A percentile compares a stretch with the other conserved stretches of the same genome.
Conservation (phyloP, 1,140 invertebrate species). For the Magallana ariakensis region DNA sequence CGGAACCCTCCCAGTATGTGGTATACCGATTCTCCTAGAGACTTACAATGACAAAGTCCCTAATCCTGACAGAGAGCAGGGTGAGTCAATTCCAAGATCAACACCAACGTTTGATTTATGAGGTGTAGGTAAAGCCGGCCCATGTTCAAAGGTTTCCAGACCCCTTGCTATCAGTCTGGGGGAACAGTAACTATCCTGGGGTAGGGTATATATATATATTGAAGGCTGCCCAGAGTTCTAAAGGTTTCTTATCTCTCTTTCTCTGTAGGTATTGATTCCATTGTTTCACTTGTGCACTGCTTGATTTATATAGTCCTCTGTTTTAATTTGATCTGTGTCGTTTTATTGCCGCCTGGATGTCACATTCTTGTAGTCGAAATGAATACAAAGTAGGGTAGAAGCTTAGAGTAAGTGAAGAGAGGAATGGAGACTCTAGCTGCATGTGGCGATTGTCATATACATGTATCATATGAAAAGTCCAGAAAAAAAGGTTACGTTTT, state of each 20-base stretch:
- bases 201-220: background rate
- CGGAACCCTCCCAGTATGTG: background rate
- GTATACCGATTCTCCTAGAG: background rate
- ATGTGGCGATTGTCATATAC: too few relatives aligned
- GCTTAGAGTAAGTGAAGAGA: too few relatives aligned
- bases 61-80: background rate
- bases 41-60: background rate
- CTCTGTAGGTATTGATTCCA: background rate
- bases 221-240: too few relatives aligned
- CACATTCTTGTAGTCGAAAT: too few relatives aligned
- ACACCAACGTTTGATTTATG: constrained; percentile 4
- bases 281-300: background rate
- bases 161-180: background rate
- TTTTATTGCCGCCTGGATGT: background rate
- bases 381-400: too few relatives aligned
- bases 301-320: constrained; percentile 2
- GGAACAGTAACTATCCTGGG: background rate
- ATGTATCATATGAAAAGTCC: too few relatives aligned
- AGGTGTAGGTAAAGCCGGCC: background rate
- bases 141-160: background rate
- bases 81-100: constrained; percentile 27
- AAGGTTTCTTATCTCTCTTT: background rate
- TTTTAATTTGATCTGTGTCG: background rate
- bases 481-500: too few relatives aligned
- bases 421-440: too few relatives aligned